Base-by-base conservation (phyloP, 2,888 invertebrate species). In the Allacma fusca region DNA sequence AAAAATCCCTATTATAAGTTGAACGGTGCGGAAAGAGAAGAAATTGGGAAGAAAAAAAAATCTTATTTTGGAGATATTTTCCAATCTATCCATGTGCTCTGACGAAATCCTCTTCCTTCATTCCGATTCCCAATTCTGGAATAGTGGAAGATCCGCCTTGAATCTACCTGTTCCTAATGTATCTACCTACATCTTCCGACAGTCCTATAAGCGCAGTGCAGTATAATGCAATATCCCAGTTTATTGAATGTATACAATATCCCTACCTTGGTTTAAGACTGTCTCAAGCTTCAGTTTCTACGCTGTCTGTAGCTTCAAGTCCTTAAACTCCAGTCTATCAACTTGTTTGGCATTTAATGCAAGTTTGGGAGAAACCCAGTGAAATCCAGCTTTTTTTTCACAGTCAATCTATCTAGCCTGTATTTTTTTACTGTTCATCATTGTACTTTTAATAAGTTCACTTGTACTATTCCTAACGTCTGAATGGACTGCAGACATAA, bases 21-120 rank as follows among this genome's bases (percentile, higher is more conserved):
- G 43, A 75, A 34, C 43, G 67, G 59, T 40, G 62, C 29, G 43
- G 50, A 75, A 28, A 28, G 34, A 68, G 57, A 57, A 59, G 57
- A 72, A 26, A 24, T 70, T 24, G 26, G 62, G 59, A 50, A 40
- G 26, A 26, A 59, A 76, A 43, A 62, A 67, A 67, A 50, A 75
- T 74, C 64, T 74, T 65, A 74, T 75, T 50, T 75, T 75, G 75
- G 69, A 75, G 57, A 67, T 75, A 75, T 75, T 75, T 75, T 75
- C 75, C 75, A 75, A 75, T 75, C 75, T 75, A 75, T 75, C 75
- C 68, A 75, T 75, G 73, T 73, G 73, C 73, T 73, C 40, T 5
- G 9, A 50, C 16, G n/a, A 50, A 19, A 50, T 50, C 19, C 50
- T 59, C 40, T 62, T 62, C 62, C 64, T 73, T 73, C 73, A 73